A percentile compares a stretch with the other conserved stretches of the same genome.
These are phyloP conservation scores for Anniella stebbinsi DNA, from an alignment of 2,797 vertebrate genomes.

Conservation along the genomic window DNA sequence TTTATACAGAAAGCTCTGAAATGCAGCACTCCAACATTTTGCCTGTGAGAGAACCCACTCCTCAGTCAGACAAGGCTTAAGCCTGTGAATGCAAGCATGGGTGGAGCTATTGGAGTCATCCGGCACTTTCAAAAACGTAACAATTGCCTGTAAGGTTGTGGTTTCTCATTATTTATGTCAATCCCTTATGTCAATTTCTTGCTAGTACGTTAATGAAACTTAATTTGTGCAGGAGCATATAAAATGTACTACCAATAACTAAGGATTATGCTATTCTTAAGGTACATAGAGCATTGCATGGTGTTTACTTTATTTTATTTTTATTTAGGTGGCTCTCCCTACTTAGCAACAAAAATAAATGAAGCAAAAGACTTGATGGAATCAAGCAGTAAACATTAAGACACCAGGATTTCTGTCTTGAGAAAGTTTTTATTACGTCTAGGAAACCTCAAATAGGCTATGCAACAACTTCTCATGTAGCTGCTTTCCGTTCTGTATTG, in stretches of 20 bases:
- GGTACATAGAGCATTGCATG: background rate
- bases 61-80: background rate
- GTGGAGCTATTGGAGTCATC: background rate
- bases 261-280: background rate
- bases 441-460: background rate
- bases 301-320: constrained; percentile 32
- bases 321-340: constrained; percentile 90
- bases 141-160: background rate
- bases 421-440: background rate
- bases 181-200: background rate
- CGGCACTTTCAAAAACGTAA: background rate
- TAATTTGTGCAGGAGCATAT: constrained; percentile 23
- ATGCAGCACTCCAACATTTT: background rate
- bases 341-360: constrained; percentile 93
- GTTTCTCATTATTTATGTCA: background rate
- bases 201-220: background rate
- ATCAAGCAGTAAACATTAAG: constrained; percentile 84
- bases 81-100: background rate
- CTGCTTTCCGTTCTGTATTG: background rate
- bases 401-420: background rate
- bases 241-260: constrained; percentile 40
- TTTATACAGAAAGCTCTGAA: background rate
- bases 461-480: background rate
- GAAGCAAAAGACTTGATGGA: constrained; percentile 94
- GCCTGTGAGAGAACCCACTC: background rate